Evolutionary conservation across 2,113 vertebrate species (phyloP), one percentile per base, ranked within the genome.

Genomic region (Psilopsiagon aurifrons): DNA sequence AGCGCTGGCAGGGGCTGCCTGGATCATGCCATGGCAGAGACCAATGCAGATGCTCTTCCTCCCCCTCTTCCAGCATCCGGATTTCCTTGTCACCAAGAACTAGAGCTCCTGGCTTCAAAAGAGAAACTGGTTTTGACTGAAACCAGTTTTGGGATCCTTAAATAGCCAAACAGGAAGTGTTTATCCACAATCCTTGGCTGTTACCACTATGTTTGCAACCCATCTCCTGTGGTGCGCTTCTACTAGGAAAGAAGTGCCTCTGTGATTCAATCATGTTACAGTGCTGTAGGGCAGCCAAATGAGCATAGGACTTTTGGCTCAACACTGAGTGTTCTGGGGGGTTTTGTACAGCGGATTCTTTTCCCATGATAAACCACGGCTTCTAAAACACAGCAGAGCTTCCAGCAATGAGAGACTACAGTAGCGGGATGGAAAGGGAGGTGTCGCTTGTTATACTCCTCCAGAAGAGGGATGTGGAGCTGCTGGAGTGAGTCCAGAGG

Each of bases 181-280:
- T 55, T 39, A 17, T 37, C 29, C 20, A 17, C n/a, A 31, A 7
- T 17, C 20, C 52, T 80, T 62, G 43, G 47, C 4, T 55, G 11
- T 35, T 17, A 35, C 18, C 1, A 0, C 17, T 43, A 0, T 16
- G 15, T 52, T 44, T 71, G 52, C 27, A 76, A 15, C 0, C 5
- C 16, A 6, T 46, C 17, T 83, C 7, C 9, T 51, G 67, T 23
- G 63, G 37, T 51, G 67, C 13, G 27, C 19, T 3, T 89, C 31
- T 35, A 33, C 35, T 16, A 29, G 41, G 62, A 63, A 76, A 66
- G 46, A 59, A 47, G 55, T 3, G 1, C 10, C 10, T 43, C 43
- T 37, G 44, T 3, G 12, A 46, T 74, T 73, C 44, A 79, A 23
- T 55, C 39, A 35, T 5, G 25, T 39, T 49, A 11, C 25, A 31